These are phyloP conservation scores for Leuctra nigra DNA, from an alignment of 2,888 invertebrate genomes.

Conservation along the genomic window DNA sequence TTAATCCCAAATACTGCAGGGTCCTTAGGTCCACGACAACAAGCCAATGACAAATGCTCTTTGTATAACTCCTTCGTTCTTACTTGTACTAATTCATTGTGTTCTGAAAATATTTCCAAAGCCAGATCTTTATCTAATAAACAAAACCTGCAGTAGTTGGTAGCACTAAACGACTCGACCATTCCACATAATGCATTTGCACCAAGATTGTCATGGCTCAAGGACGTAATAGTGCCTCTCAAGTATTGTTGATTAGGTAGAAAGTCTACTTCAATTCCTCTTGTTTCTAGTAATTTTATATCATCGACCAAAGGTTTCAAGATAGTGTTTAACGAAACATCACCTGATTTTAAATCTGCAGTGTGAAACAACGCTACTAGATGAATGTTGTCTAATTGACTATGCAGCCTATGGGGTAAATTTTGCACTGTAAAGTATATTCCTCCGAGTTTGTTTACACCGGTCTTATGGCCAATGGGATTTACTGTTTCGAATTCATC, in stretches of 20 bases:
- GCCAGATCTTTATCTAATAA: constrained; percentile 20
- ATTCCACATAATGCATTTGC: constrained; percentile 29
- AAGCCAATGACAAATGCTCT: background rate
- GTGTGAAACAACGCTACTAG: constrained; percentile 20
- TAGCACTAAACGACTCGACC: constrained; percentile 31
- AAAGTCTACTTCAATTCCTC: constrained; percentile 17
- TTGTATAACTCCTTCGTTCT: background rate
- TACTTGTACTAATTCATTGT: background rate
- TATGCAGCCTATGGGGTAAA: constrained; percentile 22
- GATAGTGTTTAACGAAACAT: constrained; percentile 13
- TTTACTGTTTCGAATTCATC: constrained; percentile 28
- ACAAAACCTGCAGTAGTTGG: constrained; percentile 31
- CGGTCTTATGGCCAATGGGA: constrained; percentile 26
- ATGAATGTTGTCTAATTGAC: constrained; percentile 23
- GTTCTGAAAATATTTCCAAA: background rate
- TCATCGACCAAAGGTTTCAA: constrained; percentile 21
- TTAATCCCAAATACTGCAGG: background rate
- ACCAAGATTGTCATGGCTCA: constrained; percentile 29
- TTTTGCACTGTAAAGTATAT: constrained; percentile 18
- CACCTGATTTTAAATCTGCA: constrained; percentile 17
- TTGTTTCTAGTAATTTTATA: constrained; percentile 22
- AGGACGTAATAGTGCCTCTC: constrained; percentile 18
- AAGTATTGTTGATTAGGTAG: constrained; percentile 5
- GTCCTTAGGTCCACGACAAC: background rate
- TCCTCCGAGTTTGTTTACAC: background rate